A percentile compares a stretch with the other conserved stretches of the same genome.
phyloP scores from a whole-genome alignment of 2,113 vertebrate genomes.

The Ranitomeya imitator region DNA sequence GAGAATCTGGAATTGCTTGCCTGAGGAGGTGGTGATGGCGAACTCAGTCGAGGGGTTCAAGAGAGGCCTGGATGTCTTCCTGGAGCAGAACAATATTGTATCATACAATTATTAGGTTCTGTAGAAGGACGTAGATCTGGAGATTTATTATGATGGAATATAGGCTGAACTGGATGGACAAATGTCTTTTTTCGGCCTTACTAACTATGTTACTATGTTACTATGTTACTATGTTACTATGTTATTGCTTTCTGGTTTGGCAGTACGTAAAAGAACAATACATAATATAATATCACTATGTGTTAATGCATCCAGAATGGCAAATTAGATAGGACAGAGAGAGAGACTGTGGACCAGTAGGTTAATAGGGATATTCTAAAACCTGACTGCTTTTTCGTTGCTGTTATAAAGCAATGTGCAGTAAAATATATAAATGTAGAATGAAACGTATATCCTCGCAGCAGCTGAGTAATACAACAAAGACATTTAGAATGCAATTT shows the following conservation, averaged over 20 bases:
- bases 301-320: background rate
- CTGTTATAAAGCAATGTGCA: background rate
- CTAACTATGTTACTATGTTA: no score
- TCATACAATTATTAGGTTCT: no score
- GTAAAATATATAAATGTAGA: conserved; percentile 1
- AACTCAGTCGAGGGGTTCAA: no score
- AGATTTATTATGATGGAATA: no score
- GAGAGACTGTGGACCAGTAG: conserved; percentile 11
- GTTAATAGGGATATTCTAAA: conserved; percentile 11
- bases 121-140: no score
- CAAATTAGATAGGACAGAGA: background rate
- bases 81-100: no score
- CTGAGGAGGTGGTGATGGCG: no score
- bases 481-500: conserved; percentile 49
- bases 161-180: no score
- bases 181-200: no score
- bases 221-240: no score
- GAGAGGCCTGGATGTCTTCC: no score
- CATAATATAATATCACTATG: background rate
- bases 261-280: background rate
- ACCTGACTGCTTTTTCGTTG: background rate
- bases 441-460: background rate
- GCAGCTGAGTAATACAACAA: conserved; percentile 29
- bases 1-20: no score
- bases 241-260: background rate